These are phyloP conservation scores for Dendrocincla tyrannina DNA, from an alignment of 2,797 vertebrate species.

Conservation along the genomic window DNA sequence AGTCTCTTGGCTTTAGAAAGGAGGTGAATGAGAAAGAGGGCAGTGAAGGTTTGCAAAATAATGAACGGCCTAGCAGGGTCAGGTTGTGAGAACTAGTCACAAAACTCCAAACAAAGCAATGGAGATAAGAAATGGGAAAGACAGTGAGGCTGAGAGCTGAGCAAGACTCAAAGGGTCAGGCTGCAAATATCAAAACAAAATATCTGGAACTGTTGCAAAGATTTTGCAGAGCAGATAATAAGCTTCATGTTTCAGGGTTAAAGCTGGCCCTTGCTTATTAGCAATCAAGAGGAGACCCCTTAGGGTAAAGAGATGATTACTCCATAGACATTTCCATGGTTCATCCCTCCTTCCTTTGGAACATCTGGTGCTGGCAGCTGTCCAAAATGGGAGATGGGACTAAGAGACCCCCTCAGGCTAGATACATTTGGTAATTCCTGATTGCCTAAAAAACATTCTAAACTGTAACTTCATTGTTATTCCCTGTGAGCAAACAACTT, in stretches of 20 bases:
- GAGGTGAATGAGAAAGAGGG: background rate
- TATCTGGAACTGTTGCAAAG: background rate
- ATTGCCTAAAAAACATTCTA: constrained; percentile 3
- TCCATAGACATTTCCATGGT: background rate
- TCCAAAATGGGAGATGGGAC: constrained; percentile 24
- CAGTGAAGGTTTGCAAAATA: constrained; percentile 1
- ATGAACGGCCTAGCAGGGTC: background rate
- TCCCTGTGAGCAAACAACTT: constrained; percentile 22
- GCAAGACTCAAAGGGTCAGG: background rate
- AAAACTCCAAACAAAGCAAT: background rate
- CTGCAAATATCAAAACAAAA: background rate
- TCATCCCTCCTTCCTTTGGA: background rate
- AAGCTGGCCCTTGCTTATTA: background rate
- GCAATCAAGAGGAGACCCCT: constrained; percentile 32
- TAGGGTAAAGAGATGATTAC: constrained; percentile 27
- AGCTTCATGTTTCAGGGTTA: background rate
- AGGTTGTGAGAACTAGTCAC: background rate
- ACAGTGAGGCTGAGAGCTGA: background rate
- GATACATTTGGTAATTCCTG: constrained; percentile 2
- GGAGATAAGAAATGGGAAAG: background rate
- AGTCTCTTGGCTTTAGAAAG: background rate
- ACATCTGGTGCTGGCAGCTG: constrained; percentile 49
- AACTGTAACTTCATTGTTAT: constrained; percentile 26
- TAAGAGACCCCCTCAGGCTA: background rate
- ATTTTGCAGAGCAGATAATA: background rate